Base-by-base conservation (phyloP, 2,797 vertebrate species). In the Paratrypauchen microcephalus region DNA sequence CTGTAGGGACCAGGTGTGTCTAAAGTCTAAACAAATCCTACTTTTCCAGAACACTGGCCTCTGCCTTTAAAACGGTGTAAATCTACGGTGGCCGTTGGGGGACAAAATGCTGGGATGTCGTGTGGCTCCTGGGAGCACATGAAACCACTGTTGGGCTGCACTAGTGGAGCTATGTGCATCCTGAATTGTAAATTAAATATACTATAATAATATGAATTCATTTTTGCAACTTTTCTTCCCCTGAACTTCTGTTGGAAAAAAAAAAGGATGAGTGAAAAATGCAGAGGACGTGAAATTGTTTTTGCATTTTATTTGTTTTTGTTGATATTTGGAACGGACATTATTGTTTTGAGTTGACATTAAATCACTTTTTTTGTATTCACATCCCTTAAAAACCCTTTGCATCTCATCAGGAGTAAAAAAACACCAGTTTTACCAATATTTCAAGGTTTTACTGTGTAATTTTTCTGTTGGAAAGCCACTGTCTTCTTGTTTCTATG, bases 321-420 rank as follows among this genome's bases (percentile, higher is more conserved):
- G 87, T 93, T 91, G 91, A 89, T 89, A 84, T 76, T 82, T 86
- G 73, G 83, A 88, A 90, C 15, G 41, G 41, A 15, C 41, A 74
- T 91, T 86, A 76, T 45, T 86, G 89, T 91, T 88, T 87, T 88
- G 85, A 85, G 90, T 84, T 88, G 74, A 82, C 88, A 89, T 87
- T 86, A 77, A 86, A 79, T 73, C 92, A 93, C 92, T 92, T 13
- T 55, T 55, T 55, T 30, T 3, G 3, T 30, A 32, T 32, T 16
- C 15, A 45, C 41, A 15, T 15, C 41, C 41, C 3, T 19, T 32
- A 12, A 7, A n/a, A 26, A 1, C 24, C 28, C 19, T 59, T 84
- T 69, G 71, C 66, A 74, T 65, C 45, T 28, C 63, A 19, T 50
- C 45, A 77, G 26, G 9, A 21, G 6, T 52, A 18, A 21, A 54